These are phyloP conservation scores for Brachyptera putata DNA, from an alignment of 2,888 invertebrate species.

Conservation along the genomic window DNA sequence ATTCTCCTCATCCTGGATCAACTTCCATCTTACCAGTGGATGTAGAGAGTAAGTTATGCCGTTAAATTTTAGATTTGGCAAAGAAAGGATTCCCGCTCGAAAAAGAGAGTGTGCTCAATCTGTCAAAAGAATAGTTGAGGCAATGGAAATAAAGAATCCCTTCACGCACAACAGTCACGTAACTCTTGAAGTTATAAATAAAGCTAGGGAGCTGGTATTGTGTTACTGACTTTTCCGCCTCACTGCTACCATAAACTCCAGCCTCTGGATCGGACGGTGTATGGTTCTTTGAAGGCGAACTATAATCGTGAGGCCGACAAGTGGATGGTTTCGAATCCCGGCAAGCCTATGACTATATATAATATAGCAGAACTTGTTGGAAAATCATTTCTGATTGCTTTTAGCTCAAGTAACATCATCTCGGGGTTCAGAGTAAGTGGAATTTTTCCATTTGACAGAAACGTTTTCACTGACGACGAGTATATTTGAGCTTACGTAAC, in stretches of 20 bases:
- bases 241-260: conserved; percentile 38
- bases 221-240: conserved; percentile 38
- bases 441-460: conserved; percentile 36
- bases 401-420: conserved; percentile 39
- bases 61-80: too few species aligned
- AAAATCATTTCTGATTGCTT: conserved; percentile 38
- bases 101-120: too few species aligned
- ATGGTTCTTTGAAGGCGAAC: conserved; percentile 37
- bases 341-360: conserved; percentile 31
- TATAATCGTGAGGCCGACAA: conserved; percentile 32
- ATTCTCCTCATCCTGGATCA: too few species aligned
- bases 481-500: conserved; percentile 25
- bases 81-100: too few species aligned
- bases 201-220: conserved; percentile 37
- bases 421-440: conserved; percentile 40
- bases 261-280: conserved; percentile 35
- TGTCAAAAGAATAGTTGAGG: too few species aligned
- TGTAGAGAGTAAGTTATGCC: too few species aligned
- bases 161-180: too few species aligned
- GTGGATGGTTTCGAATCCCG: conserved; percentile 36
- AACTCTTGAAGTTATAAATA: conserved; percentile 30
- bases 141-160: too few species aligned
- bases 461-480: conserved; percentile 2
- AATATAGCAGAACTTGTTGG: conserved; percentile 38
- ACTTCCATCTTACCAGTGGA: too few species aligned